These are phyloP conservation scores for Drosophila ananassae DNA, from an alignment of 1,140 invertebrate genomes.

Conservation along the genomic window DNA sequence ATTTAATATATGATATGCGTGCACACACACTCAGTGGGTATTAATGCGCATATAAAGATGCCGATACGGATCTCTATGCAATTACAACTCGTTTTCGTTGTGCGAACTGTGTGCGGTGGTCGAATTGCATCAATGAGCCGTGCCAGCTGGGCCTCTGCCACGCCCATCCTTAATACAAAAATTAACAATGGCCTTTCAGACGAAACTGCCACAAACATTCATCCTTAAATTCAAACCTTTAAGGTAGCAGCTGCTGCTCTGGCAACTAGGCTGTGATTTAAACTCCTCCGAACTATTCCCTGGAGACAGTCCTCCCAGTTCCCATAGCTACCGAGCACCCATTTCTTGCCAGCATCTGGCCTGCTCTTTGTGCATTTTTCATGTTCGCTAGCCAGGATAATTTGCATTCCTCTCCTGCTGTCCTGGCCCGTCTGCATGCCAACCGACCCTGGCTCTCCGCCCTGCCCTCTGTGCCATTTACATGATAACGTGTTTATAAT, in stretches of 20 bases:
- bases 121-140: constrained; percentile 73
- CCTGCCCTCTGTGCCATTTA: constrained; percentile 63
- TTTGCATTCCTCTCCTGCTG: constrained; percentile 52
- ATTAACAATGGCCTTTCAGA: constrained; percentile 7
- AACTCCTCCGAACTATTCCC: neutral
- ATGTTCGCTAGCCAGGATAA: constrained; percentile 62
- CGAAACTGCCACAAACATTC: no score
- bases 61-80: constrained; percentile 59
- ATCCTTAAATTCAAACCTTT: no score
- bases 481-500: constrained; percentile 82
- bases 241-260: neutral
- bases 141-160: constrained; percentile 20
- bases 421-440: constrained; percentile 40
- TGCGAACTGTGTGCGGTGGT: constrained; percentile 61
- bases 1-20: constrained; percentile 10
- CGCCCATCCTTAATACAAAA: constrained; percentile 32
- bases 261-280: neutral
- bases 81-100: constrained; percentile 71
- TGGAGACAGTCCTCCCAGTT: neutral
- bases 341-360: constrained; percentile 16
- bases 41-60: constrained; percentile 26
- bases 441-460: neutral
- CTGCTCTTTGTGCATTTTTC: constrained; percentile 44
- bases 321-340: constrained; percentile 5
- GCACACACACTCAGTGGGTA: neutral